Conservation (phyloP, 2,797 vertebrate genomes). For the Nyctibius grandis region DNA sequence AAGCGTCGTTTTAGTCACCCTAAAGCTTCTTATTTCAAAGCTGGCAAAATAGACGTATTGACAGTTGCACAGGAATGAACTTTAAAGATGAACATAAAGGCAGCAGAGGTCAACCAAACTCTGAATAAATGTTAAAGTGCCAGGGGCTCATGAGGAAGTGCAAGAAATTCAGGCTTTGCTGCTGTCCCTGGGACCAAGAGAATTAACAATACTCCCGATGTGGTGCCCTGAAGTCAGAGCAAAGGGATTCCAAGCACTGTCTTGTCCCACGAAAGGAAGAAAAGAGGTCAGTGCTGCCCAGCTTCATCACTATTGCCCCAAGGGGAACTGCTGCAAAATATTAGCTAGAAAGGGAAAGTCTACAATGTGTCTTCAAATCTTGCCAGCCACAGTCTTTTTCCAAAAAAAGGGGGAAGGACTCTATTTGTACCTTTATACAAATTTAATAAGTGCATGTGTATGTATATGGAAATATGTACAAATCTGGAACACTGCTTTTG, state of each 20-base stretch:
- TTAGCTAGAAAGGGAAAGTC: neutral
- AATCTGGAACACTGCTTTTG: neutral
- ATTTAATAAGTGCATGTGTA: neutral
- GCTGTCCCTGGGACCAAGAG: neutral
- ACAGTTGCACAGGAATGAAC: conserved; percentile 52
- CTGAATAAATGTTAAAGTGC: conserved; percentile 47
- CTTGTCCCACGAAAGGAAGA: neutral
- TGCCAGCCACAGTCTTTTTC: neutral
- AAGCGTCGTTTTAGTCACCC: neutral
- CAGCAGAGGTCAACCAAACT: conserved; percentile 37
- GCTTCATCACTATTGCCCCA: neutral
- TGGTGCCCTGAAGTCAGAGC: neutral
- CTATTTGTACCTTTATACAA: neutral
- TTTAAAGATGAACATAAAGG: conserved; percentile 39
- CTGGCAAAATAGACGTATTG: neutral
- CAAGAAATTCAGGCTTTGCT: neutral
- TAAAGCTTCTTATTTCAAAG: conserved; percentile 25
- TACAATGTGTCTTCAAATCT: neutral
- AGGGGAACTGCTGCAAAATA: neutral
- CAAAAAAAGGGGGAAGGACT: neutral
- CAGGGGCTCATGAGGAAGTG: neutral
- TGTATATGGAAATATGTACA: neutral
- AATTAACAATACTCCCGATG: neutral
- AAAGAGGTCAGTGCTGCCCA: neutral
- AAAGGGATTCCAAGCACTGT: neutral